These are phyloP conservation scores for Lichenostomus cassidix DNA, from an alignment of 2,113 vertebrate genomes.

Conservation along the genomic window DNA sequence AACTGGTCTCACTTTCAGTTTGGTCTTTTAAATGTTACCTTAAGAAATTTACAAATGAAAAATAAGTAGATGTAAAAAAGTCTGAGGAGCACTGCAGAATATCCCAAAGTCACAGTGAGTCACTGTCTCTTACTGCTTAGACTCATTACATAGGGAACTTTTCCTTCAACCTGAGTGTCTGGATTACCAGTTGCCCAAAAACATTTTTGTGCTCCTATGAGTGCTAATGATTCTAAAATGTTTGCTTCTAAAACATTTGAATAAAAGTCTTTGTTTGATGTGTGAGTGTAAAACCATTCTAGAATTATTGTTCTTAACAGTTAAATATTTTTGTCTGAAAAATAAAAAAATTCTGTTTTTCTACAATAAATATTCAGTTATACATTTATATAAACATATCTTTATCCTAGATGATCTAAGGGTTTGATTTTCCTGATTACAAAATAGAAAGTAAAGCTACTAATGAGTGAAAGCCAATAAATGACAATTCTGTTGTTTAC, in stretches of 20 bases:
- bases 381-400: background rate
- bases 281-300: background rate
- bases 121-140: background rate
- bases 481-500: background rate
- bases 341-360: background rate
- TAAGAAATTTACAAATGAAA: background rate
- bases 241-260: background rate
- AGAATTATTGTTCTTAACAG: background rate
- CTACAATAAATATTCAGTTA: background rate
- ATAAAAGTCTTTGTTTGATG: background rate
- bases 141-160: background rate
- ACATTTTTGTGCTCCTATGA: background rate
- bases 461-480: background rate
- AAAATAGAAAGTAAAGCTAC: background rate
- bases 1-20: background rate
- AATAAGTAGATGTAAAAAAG: background rate
- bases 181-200: background rate
- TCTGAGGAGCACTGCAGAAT: background rate
- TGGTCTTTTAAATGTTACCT: background rate
- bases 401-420: background rate
- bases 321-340: background rate
- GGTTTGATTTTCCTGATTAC: background rate
- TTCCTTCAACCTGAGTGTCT: background rate
- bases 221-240: background rate
- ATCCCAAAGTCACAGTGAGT: background rate